Base-by-base conservation (phyloP, 2,888 invertebrate genomes). In the Erebia aethiops region DNA sequence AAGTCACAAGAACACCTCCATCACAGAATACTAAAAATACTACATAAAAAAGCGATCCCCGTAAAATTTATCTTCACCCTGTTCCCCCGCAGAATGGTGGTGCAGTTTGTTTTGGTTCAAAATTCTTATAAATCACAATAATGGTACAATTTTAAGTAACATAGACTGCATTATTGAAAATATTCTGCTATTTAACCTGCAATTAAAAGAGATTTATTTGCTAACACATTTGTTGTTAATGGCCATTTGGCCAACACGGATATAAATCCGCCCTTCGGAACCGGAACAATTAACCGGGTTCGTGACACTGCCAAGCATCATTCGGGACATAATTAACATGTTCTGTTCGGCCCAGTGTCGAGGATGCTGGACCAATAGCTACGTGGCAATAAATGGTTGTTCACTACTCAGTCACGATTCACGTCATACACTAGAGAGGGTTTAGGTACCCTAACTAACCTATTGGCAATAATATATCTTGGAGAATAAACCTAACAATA, bases 251-350 rank as follows among this genome's bases (percentile, higher is more conserved):
- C 10, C 49, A 72, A 66, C 61, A 60, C 60, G 71, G 67, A 69
- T 71, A 75, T 75, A 75, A 75, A 75, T 75, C 72, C 70, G 67
- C 67, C 65, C 62, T 68, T 66, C 70, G 71, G 68, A 67, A 71
- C 62, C 74, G 77, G 76, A 78, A 82, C 83, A 85, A 85, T 86
- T 86, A 85, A 84, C 82, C 81, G 77, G 79, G 75, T 81, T 80
- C 77, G 77, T 86, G 87, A 87, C 87, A 87, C 78, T 77, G 76
- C 75, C 79, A 75, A 82, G 79, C 83, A 82, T 86, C 85, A 84
- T 81, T 83, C 80, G 74, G 74, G 72, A 80, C 74, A 84, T 88
- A 88, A 89, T 89, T 87, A 88, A 86, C 87, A 82, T 85, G 88
- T 85, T 81, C 84, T 81, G 77, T 78, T 77, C 77, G 71, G 68